These are phyloP conservation scores for Xiphophorus maculatus DNA, from an alignment of 2,113 vertebrate species.

Conservation along the genomic window DNA sequence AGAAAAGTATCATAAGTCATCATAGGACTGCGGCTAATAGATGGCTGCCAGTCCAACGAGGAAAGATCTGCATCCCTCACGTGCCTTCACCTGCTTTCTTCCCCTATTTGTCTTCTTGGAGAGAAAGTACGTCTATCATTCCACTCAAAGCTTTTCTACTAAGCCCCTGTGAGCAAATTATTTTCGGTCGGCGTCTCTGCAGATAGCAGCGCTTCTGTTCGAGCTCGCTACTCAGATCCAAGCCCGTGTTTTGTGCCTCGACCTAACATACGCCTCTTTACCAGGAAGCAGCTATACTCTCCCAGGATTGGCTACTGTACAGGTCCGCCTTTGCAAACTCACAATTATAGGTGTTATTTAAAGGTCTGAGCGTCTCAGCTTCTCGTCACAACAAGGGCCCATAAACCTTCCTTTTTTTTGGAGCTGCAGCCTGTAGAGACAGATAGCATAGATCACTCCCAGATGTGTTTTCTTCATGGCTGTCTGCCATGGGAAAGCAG, in stretches of 20 bases:
- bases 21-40: constrained; percentile 47
- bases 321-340: constrained; percentile 3
- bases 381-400: constrained; percentile 10
- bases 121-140: constrained; percentile 29
- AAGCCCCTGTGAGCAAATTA: constrained; percentile 30
- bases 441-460: constrained; percentile 28
- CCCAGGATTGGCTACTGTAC: not conserved
- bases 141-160: constrained; percentile 30
- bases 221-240: constrained; percentile 24
- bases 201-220: constrained; percentile 38
- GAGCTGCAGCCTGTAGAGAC: constrained; percentile 7
- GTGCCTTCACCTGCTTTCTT: constrained; percentile 7
- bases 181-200: constrained; percentile 25
- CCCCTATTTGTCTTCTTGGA: constrained; percentile 15
- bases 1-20: constrained; percentile 52
- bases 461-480: constrained; percentile 34
- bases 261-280: not conserved
- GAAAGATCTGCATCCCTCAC: constrained; percentile 49
- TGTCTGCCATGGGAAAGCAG: constrained; percentile 30
- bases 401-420: constrained; percentile 12
- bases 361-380: constrained; percentile 13
- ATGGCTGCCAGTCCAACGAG: constrained; percentile 34
- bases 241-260: constrained; percentile 24
- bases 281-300: constrained; percentile 14
- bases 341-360: not conserved